Evolutionary conservation across 2,797 vertebrate genomes (phyloP).

Genomic region (Epinephelus awoara): DNA sequence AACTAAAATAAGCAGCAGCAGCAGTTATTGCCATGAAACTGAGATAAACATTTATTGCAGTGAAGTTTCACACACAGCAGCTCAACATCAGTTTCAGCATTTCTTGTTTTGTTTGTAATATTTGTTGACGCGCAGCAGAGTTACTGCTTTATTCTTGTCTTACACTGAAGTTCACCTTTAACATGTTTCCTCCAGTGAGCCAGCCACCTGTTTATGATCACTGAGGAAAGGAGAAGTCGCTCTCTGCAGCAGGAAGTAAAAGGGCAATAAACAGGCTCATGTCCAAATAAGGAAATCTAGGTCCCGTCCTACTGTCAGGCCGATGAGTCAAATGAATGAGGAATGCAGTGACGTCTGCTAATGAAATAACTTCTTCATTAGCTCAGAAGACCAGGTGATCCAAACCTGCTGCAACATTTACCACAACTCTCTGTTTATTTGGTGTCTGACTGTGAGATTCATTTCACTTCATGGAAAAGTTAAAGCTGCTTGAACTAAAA

Average conservation of each 20-base stretch:
- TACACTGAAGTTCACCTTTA: neutral
- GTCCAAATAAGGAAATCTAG: conserved; percentile 27
- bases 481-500: neutral
- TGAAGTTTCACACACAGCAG: neutral
- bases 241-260: conserved; percentile 9
- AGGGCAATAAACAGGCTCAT: neutral
- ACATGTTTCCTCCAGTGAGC: neutral
- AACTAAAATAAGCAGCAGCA: conserved; percentile 4
- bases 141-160: neutral
- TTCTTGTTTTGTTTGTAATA: neutral
- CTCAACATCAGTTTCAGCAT: neutral
- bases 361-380: neutral
- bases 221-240: neutral
- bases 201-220: neutral
- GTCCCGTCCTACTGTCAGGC: neutral
- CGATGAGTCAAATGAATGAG: neutral
- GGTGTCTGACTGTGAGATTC: neutral
- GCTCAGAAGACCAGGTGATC: too few relatives aligned
- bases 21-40: conserved; percentile 2
- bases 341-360: neutral
- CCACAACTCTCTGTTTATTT: neutral
- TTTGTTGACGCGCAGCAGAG: too few relatives aligned
- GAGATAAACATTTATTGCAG: conserved; percentile 15
- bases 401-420: too few relatives aligned
- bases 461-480: too few relatives aligned